These are phyloP conservation scores for Lordiphosa clarofinis DNA, from an alignment of 1,140 invertebrate genomes.

Conservation along the genomic window DNA sequence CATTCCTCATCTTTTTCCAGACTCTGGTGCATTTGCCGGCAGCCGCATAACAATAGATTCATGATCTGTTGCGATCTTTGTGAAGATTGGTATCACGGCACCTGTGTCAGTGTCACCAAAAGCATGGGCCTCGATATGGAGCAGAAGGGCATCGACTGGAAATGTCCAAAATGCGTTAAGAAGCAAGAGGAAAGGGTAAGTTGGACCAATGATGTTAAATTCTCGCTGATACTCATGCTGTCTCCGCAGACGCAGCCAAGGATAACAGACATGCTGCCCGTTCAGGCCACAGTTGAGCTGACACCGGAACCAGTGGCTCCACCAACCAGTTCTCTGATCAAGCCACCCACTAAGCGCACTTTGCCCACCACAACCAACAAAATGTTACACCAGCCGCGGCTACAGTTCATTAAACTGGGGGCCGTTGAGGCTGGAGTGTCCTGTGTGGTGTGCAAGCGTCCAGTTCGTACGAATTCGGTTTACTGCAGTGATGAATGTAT, in stretches of 20 bases:
- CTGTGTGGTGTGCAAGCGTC: conserved; percentile 88
- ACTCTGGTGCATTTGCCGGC: conserved; percentile 97
- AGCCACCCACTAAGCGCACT: conserved; percentile 9
- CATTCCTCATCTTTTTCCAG: conserved; percentile 76
- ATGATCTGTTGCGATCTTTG: conserved; percentile 99
- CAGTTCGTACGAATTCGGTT: conserved; percentile 85
- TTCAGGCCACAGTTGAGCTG: no score
- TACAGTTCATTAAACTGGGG: conserved; percentile 55
- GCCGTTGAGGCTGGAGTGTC: conserved; percentile 7
- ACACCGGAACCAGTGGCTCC: no score
- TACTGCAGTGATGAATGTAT: conserved; percentile 95
- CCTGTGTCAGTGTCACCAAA: conserved; percentile 96
- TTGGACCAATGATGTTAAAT: neutral
- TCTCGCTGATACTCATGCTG: neutral
- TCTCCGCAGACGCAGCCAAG: conserved; percentile 53
- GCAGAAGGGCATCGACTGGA: conserved; percentile 92
- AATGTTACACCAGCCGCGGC: conserved; percentile 38
- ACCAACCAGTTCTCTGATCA: conserved; percentile 9
- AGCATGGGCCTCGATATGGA: conserved; percentile 95
- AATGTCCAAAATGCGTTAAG: conserved; percentile 91
- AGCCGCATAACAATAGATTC: conserved; percentile 97
- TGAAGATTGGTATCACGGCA: conserved; percentile 98
- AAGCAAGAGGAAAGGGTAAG: conserved; percentile 78
- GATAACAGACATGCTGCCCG: conserved; percentile 40
- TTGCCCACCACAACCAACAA: conserved; percentile 14